phyloP scores from a whole-genome alignment of 2,888 invertebrate genomes.

The Callosobruchus maculatus region DNA sequence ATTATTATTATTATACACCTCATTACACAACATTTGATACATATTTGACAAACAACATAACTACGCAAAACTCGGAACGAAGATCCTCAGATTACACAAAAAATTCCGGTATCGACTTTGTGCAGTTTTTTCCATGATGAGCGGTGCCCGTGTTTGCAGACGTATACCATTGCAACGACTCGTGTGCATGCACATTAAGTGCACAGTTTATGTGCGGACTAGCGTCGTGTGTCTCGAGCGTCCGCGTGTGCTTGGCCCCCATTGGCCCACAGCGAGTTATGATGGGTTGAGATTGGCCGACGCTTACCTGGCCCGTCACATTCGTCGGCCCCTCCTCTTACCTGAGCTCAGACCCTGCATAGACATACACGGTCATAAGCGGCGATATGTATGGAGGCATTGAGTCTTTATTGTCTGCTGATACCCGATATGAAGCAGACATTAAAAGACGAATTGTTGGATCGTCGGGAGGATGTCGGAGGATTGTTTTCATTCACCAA shows the following conservation, averaged over 20 bases:
- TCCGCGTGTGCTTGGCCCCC: neutral
- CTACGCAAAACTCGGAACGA: too few species aligned
- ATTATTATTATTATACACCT: too few species aligned
- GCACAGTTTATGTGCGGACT: neutral
- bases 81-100: too few species aligned
- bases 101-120: neutral
- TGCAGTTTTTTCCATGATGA: neutral
- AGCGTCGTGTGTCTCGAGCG: neutral
- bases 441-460: too few species aligned
- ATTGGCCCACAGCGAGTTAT: conserved; percentile 1
- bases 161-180: neutral
- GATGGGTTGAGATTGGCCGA: conserved; percentile 1
- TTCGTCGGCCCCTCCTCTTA: neutral
- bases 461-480: too few species aligned
- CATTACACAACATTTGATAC: too few species aligned
- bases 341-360: neutral
- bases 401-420: neutral
- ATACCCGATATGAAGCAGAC: neutral
- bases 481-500: too few species aligned
- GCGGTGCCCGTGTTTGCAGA: neutral
- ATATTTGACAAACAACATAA: too few species aligned
- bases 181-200: neutral
- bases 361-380: neutral
- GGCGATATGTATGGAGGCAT: neutral
- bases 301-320: neutral